Evolutionary conservation across 2,888 invertebrate genomes (phyloP).

Genomic region (Acronicta psi): DNA sequence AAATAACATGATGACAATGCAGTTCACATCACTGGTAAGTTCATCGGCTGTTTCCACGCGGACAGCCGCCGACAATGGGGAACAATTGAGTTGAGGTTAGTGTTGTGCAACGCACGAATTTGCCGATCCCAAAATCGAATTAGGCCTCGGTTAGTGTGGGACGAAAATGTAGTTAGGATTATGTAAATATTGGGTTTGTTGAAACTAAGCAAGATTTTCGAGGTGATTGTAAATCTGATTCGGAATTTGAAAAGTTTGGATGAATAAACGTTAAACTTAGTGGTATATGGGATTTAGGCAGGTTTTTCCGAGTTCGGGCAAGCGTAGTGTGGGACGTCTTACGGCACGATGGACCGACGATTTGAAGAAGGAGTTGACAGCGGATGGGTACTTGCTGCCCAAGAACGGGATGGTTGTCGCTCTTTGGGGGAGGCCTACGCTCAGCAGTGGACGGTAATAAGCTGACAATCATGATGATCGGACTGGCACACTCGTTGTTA

Average conservation of each 20-base stretch:
- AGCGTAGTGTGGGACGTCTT: too few species aligned
- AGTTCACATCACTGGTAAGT: conserved; percentile 36
- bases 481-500: too few species aligned
- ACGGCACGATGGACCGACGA: too few species aligned
- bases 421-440: too few species aligned
- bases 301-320: too few species aligned
- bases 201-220: conserved; percentile 35
- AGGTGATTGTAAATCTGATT: conserved; percentile 38
- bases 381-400: too few species aligned
- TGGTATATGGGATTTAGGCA: too few species aligned
- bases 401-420: too few species aligned
- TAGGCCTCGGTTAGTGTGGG: conserved; percentile 36
- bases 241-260: conserved; percentile 14
- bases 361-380: too few species aligned
- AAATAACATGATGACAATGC: conserved; percentile 38
- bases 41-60: conserved; percentile 37
- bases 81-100: conserved; percentile 28
- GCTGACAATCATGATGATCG: too few species aligned
- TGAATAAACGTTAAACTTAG: conserved; percentile 33
- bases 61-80: conserved; percentile 40
- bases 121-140: conserved; percentile 40
- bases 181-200: conserved; percentile 49
- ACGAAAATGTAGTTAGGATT: conserved; percentile 46
- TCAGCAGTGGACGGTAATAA: too few species aligned
- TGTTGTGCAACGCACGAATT: conserved; percentile 38